Evolutionary conservation across 2,888 invertebrate genomes (phyloP).

Genomic region (Stictocephala bisonia): DNA sequence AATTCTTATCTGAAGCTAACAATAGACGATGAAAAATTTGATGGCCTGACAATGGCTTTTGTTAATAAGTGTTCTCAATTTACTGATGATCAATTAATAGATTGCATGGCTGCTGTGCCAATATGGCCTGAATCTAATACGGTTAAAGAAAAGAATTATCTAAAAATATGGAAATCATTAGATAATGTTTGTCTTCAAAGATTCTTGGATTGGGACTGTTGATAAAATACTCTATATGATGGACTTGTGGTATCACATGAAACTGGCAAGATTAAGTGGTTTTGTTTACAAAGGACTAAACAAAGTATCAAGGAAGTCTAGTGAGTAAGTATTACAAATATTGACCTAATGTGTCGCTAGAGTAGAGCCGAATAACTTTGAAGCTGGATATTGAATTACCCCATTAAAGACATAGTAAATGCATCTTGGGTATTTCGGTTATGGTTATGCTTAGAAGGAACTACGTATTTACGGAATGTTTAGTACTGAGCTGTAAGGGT

Average conservation of each 20-base stretch:
- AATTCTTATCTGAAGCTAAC: neutral
- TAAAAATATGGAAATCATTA: conserved; percentile 74
- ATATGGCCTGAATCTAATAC: conserved; percentile 69
- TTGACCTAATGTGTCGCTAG: too few species aligned
- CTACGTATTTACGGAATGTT: too few species aligned
- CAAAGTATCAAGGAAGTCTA: conserved; percentile 69
- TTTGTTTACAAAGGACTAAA: conserved; percentile 69
- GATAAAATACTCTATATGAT: conserved; percentile 70
- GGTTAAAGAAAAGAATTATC: conserved; percentile 70
- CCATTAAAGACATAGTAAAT: too few species aligned
- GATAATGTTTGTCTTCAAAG: conserved; percentile 73
- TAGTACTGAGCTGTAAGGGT: too few species aligned
- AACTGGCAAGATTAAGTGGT: conserved; percentile 68
- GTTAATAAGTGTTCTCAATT: conserved; percentile 69
- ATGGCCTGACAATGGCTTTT: conserved; percentile 24
- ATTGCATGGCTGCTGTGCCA: conserved; percentile 67
- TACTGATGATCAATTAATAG: conserved; percentile 69
- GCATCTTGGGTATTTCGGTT: too few species aligned
- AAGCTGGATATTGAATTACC: too few species aligned
- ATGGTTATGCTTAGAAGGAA: too few species aligned
- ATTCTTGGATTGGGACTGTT: conserved; percentile 67
- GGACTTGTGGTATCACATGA: conserved; percentile 74
- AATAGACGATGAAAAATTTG: neutral
- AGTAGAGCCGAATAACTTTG: too few species aligned
- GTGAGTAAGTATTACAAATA: conserved; percentile 58